These are phyloP conservation scores for Dendrophyllia cribrosa DNA, from an alignment of 64 coral and sea anemone species.

Conservation along the genomic window DNA sequence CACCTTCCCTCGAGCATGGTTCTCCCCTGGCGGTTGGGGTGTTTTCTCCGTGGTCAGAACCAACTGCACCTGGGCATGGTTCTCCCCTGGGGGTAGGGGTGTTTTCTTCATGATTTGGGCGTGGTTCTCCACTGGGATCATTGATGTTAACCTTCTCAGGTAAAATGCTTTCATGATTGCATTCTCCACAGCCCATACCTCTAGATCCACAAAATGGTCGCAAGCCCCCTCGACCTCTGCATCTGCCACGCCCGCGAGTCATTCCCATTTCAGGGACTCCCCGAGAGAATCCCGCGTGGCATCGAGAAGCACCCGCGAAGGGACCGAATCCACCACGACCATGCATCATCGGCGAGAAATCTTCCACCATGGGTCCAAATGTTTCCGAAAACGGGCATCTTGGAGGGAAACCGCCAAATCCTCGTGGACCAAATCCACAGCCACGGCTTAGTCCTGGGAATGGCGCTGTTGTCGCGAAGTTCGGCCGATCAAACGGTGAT, in stretches of 20 bases:
- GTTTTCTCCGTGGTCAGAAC: no score
- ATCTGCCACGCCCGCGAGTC: neutral
- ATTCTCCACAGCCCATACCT: neutral
- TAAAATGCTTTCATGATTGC: slow-evolving; percentile 19
- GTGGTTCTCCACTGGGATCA: neutral
- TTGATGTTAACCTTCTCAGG: neutral
- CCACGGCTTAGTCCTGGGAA: slow-evolving; percentile 4
- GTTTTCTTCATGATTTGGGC: no score
- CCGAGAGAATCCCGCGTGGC: neutral
- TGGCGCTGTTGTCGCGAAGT: neutral
- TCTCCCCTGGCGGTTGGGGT: no score
- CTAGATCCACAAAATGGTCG: neutral
- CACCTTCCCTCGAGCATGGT: no score
- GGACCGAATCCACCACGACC: neutral
- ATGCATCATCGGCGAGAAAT: neutral
- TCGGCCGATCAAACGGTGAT: neutral
- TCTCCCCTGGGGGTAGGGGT: neutral
- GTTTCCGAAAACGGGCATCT: neutral
- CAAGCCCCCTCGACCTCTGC: neutral
- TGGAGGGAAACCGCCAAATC: slow-evolving; percentile 1
- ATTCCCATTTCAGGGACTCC: neutral
- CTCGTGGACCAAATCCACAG: slow-evolving; percentile 18
- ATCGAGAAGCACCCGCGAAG: neutral
- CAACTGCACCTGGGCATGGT: neutral
- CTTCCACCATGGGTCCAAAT: no score